phyloP scores from a whole-genome alignment of 2,888 invertebrate genomes.

The Clunio marinus region DNA sequence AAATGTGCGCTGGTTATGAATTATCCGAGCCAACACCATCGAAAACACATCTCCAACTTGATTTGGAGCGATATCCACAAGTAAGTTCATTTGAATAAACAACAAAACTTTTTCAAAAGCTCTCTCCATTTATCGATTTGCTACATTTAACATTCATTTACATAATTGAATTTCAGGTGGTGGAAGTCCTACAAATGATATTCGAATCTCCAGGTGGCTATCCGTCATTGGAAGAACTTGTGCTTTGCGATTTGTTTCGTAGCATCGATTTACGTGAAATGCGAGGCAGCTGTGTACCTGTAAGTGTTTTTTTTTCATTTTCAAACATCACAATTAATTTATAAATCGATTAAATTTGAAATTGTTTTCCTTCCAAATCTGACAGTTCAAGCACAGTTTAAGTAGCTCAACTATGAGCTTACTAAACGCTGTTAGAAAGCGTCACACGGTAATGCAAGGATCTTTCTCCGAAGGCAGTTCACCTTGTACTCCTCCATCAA shows the following conservation, averaged over 20 bases:
- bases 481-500: slow-evolving; percentile 52
- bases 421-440: slow-evolving; percentile 51
- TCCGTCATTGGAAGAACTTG: slow-evolving; percentile 73
- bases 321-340: slow-evolving; percentile 1
- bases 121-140: not conserved
- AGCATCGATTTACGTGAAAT: slow-evolving; percentile 85
- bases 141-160: not conserved
- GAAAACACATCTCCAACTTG: slow-evolving; percentile 65
- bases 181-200: slow-evolving; percentile 71
- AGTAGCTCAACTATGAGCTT: slow-evolving; percentile 51
- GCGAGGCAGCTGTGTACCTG: slow-evolving; percentile 74
- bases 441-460: slow-evolving; percentile 49
- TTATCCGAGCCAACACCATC: slow-evolving; percentile 70
- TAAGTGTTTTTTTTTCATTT: slow-evolving; percentile 49
- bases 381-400: slow-evolving; percentile 52
- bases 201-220: slow-evolving; percentile 66
- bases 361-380: too few species aligned
- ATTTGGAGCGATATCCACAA: slow-evolving; percentile 67
- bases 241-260: slow-evolving; percentile 78
- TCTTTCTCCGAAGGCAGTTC: slow-evolving; percentile 51
- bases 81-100: slow-evolving; percentile 52
- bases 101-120: not conserved
- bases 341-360: slow-evolving; percentile 40
- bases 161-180: slow-evolving; percentile 55
- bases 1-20: slow-evolving; percentile 86